These are phyloP conservation scores for Haplochromis burtoni DNA, from an alignment of 2,113 vertebrate species.

Conservation along the genomic window DNA sequence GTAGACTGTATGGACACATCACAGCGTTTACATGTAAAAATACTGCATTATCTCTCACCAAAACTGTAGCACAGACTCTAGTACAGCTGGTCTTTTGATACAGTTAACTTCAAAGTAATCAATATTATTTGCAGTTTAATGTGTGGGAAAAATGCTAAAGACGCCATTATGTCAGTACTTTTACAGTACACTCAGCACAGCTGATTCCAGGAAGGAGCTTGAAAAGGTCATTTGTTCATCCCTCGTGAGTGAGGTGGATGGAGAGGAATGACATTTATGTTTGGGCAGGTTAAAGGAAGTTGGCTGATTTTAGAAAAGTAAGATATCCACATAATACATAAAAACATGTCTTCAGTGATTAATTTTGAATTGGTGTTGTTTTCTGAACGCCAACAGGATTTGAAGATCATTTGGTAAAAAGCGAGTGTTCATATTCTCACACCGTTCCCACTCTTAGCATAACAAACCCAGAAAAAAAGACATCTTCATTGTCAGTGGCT, in stretches of 20 bases:
- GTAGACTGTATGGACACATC: not conserved
- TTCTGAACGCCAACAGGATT: not conserved
- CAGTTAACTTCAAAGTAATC: not conserved
- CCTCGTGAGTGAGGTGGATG: conserved; percentile 17
- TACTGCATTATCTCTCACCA: not conserved
- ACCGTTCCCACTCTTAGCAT: not conserved
- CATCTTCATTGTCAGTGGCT: not conserved
- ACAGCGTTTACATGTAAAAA: not conserved
- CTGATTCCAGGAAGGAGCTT: conserved; percentile 15
- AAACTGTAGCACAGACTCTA: not conserved
- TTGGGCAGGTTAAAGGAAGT: conserved; percentile 3
- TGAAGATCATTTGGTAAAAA: not conserved
- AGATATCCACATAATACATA: not conserved
- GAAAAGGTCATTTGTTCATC: conserved; percentile 56
- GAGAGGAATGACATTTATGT: conserved; percentile 54
- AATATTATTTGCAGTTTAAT: not conserved
- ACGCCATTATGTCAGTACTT: not conserved
- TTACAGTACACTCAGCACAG: not conserved
- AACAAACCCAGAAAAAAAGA: not conserved
- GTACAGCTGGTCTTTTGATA: not conserved
- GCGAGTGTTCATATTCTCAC: not conserved
- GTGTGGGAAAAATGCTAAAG: not conserved
- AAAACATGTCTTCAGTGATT: not conserved
- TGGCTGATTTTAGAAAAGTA: not conserved
- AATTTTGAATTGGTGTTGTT: not conserved